Evolutionary conservation across 2,888 invertebrate genomes (phyloP).

Genomic region (Andrena minutula): DNA sequence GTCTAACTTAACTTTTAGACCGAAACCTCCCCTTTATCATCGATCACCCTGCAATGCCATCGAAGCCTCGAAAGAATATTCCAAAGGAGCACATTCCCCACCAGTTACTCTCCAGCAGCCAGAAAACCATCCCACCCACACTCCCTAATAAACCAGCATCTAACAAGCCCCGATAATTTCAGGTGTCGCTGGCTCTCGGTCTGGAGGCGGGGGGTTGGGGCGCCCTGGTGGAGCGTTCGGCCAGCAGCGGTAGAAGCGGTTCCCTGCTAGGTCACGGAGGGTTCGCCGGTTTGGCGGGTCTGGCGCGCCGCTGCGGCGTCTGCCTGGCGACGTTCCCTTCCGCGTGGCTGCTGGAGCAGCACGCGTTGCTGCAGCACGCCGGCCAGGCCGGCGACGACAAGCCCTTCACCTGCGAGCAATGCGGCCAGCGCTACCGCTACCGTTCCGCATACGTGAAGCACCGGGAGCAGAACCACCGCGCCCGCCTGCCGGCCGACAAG

Average conservation of each 20-base stretch:
- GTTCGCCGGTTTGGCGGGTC: slow-evolving; percentile 80
- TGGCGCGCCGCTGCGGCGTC: slow-evolving; percentile 90
- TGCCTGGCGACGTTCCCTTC: slow-evolving; percentile 95
- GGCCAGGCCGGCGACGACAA: slow-evolving; percentile 91
- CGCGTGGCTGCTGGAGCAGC: slow-evolving; percentile 94
- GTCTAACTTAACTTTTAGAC: no score
- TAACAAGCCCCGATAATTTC: slow-evolving; percentile 54
- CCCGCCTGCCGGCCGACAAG: slow-evolving; percentile 94
- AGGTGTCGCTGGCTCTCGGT: slow-evolving; percentile 83
- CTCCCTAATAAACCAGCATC: neutral
- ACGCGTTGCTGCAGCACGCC: slow-evolving; percentile 94
- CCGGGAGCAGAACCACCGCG: slow-evolving; percentile 95
- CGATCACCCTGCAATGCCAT: no score
- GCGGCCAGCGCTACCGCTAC: slow-evolving; percentile 95
- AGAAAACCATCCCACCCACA: no score
- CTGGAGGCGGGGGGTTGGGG: slow-evolving; percentile 85
- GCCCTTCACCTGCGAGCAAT: slow-evolving; percentile 96
- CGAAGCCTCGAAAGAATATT: no score
- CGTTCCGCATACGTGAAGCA: slow-evolving; percentile 94
- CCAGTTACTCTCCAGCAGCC: no score
- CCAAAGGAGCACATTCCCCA: no score
- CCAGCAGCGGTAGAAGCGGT: slow-evolving; percentile 79
- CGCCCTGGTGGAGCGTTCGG: slow-evolving; percentile 81
- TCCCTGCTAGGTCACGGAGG: slow-evolving; percentile 76
- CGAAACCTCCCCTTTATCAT: no score